These are phyloP conservation scores for Limnephilus lunatus DNA, from an alignment of 2,888 invertebrate genomes.

Conservation along the genomic window DNA sequence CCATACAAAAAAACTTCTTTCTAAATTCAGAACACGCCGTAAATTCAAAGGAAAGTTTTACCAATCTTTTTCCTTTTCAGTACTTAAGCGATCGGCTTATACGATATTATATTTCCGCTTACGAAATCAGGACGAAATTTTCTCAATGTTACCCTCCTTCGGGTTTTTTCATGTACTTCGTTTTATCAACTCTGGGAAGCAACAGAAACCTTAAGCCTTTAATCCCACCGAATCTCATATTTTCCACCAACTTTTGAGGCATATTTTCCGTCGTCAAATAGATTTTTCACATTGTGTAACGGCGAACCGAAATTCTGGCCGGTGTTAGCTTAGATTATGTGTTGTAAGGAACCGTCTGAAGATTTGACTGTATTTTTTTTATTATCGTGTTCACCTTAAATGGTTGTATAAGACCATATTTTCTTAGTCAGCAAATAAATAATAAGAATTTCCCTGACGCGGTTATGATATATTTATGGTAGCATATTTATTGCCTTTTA, in stretches of 20 bases:
- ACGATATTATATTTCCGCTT: slow-evolving; percentile 6
- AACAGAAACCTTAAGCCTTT: slow-evolving; percentile 38
- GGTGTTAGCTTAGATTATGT: not conserved
- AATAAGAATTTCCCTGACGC: not conserved
- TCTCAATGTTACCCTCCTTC: not conserved
- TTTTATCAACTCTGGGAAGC: slow-evolving; percentile 9
- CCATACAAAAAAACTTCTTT: not conserved
- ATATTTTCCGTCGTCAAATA: slow-evolving; percentile 33
- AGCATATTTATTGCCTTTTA: not conserved
- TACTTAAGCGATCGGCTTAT: slow-evolving; percentile 28
- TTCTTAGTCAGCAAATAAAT: not conserved
- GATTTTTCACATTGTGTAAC: slow-evolving; percentile 22
- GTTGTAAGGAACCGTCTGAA: not conserved
- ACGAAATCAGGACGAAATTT: slow-evolving; percentile 6
- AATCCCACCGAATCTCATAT: slow-evolving; percentile 32
- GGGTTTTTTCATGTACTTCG: not conserved
- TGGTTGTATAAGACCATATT: not conserved
- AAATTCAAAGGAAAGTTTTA: not conserved
- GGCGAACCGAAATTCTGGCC: slow-evolving; percentile 13
- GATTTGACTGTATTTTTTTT: not conserved
- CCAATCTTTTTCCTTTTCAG: slow-evolving; percentile 8
- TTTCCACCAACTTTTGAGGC: slow-evolving; percentile 21
- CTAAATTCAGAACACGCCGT: not conserved
- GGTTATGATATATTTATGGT: not conserved
- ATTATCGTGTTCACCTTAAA: not conserved